phyloP scores from a whole-genome alignment of 2,888 invertebrate species.

The Homarus gammarus region DNA sequence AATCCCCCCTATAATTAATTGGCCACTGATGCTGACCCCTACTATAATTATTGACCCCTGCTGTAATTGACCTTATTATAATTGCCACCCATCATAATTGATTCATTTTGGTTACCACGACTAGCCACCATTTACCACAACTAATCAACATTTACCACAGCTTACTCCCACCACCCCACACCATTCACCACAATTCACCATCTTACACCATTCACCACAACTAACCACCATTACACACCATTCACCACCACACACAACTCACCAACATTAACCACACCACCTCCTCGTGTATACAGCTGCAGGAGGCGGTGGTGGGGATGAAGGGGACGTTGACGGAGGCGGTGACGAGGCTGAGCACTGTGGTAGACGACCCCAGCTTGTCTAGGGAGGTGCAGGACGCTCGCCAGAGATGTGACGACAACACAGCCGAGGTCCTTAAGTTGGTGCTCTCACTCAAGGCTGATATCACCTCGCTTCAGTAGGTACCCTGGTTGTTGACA shows the following conservation, averaged over 20 bases:
- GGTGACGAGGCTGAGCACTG: conserved; percentile 77
- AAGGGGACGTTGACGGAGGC: conserved; percentile 78
- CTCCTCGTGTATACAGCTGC: conserved; percentile 76
- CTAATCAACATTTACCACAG: too few relatives aligned
- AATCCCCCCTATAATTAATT: too few relatives aligned
- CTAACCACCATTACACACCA: too few relatives aligned
- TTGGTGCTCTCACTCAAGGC: conserved; percentile 78
- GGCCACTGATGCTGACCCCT: too few relatives aligned
- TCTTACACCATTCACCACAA: background rate
- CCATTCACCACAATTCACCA: too few relatives aligned
- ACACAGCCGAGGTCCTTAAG: conserved; percentile 78
- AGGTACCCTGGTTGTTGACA: too few relatives aligned
- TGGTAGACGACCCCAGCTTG: conserved; percentile 77
- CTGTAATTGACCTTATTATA: too few relatives aligned
- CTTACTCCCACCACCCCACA: too few relatives aligned
- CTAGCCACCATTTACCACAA: too few relatives aligned
- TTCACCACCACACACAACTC: too few relatives aligned
- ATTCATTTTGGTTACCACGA: background rate
- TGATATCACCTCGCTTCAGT: conserved; percentile 15
- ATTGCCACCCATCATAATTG: too few relatives aligned
- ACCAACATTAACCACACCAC: background rate
- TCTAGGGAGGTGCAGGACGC: conserved; percentile 77
- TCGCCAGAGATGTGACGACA: conserved; percentile 77
- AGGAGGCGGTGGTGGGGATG: conserved; percentile 78
- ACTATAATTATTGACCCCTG: too few relatives aligned